Evolutionary conservation across 2,797 vertebrate species (phyloP), one percentile per base, ranked within the genome.

Genomic region (Bovichtus variegatus): DNA sequence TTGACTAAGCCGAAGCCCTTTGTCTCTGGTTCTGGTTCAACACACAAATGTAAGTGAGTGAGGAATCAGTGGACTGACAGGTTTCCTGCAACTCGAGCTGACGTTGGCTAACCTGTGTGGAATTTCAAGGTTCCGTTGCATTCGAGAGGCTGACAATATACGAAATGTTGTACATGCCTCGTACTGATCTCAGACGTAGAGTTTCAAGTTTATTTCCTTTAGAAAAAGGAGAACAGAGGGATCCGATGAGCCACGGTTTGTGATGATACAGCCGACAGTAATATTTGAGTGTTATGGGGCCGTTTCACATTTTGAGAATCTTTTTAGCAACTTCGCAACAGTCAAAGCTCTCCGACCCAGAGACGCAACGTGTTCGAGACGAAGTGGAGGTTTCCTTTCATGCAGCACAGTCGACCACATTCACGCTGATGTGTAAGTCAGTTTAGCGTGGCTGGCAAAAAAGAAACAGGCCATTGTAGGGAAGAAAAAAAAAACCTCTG

Each of bases 41-140:
- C 72, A 75, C 80, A 82, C 51, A 76, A 58, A 87, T 60, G 76
- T 78, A 55, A 84, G 53, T 7, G 44, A 77, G 58, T 55, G 77
- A 84, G 43, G 78, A 72, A 68, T 75, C 83, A 31, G 44, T n/a
- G 65, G 65, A 71, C 61, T 69, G 72, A 84, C 82, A 58, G 50
- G 75, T 83, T 90, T 19, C 43, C 77, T 74, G 78, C 78, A 83
- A 78, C 67, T 55, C 18, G 13, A 85, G 76, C 85, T 70, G 82
- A 59, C 76, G 86, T 80, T 82, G 69, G 60, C 81, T 63, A 76
- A 82, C 60, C 62, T 58, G 70, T 80, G 87, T 76, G 82, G 86
- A 91, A 92, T 89, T 83, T 89, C 60, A 81, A 80, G 71, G 79
- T 83, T 85, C 81, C 60, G 72, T 62, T 82, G 74, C 34, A 63